These are phyloP conservation scores for Rhizomys pruinosus DNA, from an alignment of 2,113 vertebrate species.

Conservation along the genomic window DNA sequence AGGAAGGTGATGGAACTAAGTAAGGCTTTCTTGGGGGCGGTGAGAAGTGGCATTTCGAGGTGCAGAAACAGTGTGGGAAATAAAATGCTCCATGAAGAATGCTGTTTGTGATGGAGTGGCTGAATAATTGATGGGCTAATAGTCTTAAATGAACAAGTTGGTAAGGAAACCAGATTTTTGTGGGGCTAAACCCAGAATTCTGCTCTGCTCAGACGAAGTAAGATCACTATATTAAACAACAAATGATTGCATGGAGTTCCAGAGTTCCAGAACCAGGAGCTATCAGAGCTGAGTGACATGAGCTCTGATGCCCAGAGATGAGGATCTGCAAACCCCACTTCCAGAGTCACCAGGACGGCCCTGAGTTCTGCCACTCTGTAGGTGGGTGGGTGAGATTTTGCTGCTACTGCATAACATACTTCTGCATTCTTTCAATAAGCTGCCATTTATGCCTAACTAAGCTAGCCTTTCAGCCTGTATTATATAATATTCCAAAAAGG, in stretches of 20 bases:
- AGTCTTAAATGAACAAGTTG: not conserved
- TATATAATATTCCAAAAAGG: constrained; percentile 4
- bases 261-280: not conserved
- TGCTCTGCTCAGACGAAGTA: not conserved
- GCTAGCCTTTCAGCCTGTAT: constrained; percentile 3
- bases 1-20: not conserved
- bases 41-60: not conserved
- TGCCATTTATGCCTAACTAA: constrained; percentile 17
- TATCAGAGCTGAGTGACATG: not conserved
- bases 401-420: not conserved
- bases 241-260: not conserved
- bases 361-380: not conserved
- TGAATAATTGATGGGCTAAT: not conserved
- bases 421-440: not conserved
- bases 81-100: not conserved
- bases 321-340: not conserved
- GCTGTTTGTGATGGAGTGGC: not conserved
- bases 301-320: not conserved
- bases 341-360: not conserved
- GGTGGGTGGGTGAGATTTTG: not conserved
- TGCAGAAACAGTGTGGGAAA: not conserved
- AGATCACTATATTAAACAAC: not conserved
- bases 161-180: not conserved
- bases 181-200: not conserved
- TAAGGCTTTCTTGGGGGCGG: accelerated